These are phyloP conservation scores for Agrypnus murinus DNA, from an alignment of 2,888 invertebrate genomes.

Conservation along the genomic window DNA sequence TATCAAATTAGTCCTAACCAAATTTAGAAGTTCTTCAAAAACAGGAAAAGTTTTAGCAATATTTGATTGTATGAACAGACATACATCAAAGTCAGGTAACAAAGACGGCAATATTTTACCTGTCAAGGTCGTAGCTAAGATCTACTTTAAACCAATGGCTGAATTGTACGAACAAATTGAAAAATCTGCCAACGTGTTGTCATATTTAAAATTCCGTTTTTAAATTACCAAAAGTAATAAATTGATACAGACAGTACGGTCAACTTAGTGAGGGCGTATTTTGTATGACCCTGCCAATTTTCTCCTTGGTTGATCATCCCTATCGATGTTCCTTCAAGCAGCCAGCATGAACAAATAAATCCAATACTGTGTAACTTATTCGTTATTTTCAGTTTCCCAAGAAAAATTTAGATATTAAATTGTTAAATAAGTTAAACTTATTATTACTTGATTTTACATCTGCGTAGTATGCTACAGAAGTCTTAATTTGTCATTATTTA, in stretches of 20 bases:
- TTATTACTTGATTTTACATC: no score
- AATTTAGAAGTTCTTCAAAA: slow-evolving; percentile 12
- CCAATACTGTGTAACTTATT: slow-evolving; percentile 5
- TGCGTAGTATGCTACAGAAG: no score
- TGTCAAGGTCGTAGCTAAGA: slow-evolving; percentile 5
- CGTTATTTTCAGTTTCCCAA: no score
- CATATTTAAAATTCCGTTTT: not conserved
- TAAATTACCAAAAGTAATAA: not conserved
- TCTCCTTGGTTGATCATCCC: slow-evolving; percentile 55
- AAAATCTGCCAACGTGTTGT: not conserved
- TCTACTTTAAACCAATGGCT: not conserved
- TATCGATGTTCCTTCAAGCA: slow-evolving; percentile 48
- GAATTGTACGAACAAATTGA: slow-evolving; percentile 11
- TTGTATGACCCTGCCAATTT: slow-evolving; percentile 52
- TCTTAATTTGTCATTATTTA: no score
- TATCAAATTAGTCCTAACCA: slow-evolving; percentile 4
- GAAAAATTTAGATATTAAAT: no score
- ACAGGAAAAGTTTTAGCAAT: not conserved
- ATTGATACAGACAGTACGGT: slow-evolving; percentile 28
- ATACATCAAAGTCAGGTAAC: slow-evolving; percentile 18
- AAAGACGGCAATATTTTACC: slow-evolving; percentile 6
- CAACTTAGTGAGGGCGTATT: slow-evolving; percentile 37
- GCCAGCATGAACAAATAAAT: slow-evolving; percentile 50
- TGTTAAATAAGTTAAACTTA: no score
- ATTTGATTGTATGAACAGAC: not conserved